These are phyloP conservation scores for Sepioteuthis lessoniana DNA, from an alignment of 2,888 invertebrate species.

Conservation along the genomic window DNA sequence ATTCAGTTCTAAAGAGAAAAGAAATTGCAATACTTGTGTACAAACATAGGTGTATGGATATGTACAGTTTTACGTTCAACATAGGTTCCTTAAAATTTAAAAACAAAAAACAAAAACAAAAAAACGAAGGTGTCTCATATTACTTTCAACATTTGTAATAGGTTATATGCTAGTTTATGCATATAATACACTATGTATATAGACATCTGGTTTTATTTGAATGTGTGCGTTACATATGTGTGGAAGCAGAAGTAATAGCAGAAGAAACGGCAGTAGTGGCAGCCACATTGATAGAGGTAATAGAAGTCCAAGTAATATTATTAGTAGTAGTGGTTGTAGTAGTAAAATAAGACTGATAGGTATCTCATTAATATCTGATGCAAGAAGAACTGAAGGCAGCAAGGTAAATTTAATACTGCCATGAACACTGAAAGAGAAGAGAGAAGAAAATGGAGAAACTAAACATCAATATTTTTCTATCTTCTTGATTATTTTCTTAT, in stretches of 20 bases:
- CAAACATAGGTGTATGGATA: background rate
- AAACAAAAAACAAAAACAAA: background rate
- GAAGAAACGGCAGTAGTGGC: background rate
- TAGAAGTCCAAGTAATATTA: background rate
- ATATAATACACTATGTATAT: background rate
- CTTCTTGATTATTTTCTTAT: background rate
- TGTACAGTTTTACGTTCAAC: background rate
- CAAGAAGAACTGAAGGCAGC: background rate
- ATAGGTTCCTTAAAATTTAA: background rate
- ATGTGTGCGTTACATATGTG: background rate
- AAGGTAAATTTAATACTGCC: constrained; percentile 46
- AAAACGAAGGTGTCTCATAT: background rate
- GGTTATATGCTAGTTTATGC: background rate
- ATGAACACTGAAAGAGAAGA: background rate
- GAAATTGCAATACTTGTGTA: background rate
- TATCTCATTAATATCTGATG: constrained; percentile 47
- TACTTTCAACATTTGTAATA: background rate
- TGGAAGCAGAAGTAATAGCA: background rate
- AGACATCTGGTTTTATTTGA: background rate
- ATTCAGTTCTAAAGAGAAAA: background rate
- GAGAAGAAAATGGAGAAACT: background rate
- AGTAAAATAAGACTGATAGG: constrained; percentile 1
- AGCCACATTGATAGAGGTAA: background rate
- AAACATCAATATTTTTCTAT: background rate
- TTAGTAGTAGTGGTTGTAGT: background rate